Conservation (phyloP, 2,797 vertebrate species). For the Micromesistius poutassou region DNA sequence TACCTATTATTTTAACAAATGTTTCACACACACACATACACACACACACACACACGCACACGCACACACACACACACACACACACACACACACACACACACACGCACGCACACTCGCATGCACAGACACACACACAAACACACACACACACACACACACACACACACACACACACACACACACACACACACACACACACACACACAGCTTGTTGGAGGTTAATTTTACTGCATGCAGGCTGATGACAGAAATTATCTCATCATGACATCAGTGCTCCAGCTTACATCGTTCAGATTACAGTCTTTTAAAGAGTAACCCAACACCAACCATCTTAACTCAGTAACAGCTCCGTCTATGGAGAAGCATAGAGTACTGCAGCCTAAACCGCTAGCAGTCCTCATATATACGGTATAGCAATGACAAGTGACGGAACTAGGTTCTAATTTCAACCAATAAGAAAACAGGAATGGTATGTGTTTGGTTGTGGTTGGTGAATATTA, state of each 20-base stretch:
- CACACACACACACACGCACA: background rate
- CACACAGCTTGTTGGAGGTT: background rate
- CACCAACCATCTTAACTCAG: background rate
- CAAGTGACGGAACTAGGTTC: background rate
- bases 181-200: constrained; percentile 4
- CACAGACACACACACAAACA: background rate
- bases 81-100: background rate
- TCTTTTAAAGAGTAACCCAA: background rate
- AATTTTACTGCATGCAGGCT: background rate
- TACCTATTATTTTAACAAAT: background rate
- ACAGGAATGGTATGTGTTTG: background rate
- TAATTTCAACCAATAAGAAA: background rate
- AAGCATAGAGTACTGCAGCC: background rate
- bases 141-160: background rate
- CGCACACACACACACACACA: background rate
- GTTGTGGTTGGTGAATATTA: background rate
- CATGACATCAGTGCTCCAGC: background rate
- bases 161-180: background rate
- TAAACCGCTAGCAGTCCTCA: background rate
- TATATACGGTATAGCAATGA: background rate
- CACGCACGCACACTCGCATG: background rate
- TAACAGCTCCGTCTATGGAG: background rate
- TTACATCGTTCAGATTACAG: background rate
- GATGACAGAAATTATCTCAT: background rate
- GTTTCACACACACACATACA: background rate